Evolutionary conservation across 1,140 invertebrate genomes (phyloP), one percentile per base, ranked within the genome.

Genomic region (Ceratina australensis): DNA sequence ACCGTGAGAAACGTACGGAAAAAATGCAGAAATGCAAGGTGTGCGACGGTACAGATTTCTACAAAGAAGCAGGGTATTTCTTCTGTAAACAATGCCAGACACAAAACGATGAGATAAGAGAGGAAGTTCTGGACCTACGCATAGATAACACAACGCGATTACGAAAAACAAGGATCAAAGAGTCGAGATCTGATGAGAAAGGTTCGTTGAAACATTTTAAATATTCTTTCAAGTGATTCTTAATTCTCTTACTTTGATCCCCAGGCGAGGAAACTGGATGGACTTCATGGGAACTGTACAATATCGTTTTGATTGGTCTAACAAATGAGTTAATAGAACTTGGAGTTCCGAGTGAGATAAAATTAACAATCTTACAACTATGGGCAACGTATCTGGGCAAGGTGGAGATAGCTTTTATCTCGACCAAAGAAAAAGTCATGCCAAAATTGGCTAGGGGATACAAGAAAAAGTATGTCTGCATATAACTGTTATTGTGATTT

Each of bases 231-330:
- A 54, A 72, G 3, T 49, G 26, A 49, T 60, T 3, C 20, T 15
- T 28, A 28, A 20, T 47, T 22, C 8, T 54, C 81, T 66, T 68
- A 49, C 67, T 74, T 63, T 78, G 52, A 69, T 66, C 81, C 78
- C 47, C 3, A 89, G 84, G 67, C 61, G 78, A 87, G 81, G 83
- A 72, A 66, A 33, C 88, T 26, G 92, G 93, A 52, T 92, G 94
- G 81, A 95, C 94, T 1, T 93, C 93, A 15, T 95, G 94, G 94
- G 95, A 95, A 89, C 91, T 93, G 18, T 95, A 94, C 80, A 96
- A 96, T 91, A 93, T 94, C 77, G 92, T 94, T 47, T 85, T 96
- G 18, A 91, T 93, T 49, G 94, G 94, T 15, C 87, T 95, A 66
- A 90, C 93, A 0, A 92, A 95, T 79, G 94, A 95, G 86, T 84